Evolutionary conservation across 2,797 vertebrate species (phyloP).

Genomic region (Clarias fuscus): DNA sequence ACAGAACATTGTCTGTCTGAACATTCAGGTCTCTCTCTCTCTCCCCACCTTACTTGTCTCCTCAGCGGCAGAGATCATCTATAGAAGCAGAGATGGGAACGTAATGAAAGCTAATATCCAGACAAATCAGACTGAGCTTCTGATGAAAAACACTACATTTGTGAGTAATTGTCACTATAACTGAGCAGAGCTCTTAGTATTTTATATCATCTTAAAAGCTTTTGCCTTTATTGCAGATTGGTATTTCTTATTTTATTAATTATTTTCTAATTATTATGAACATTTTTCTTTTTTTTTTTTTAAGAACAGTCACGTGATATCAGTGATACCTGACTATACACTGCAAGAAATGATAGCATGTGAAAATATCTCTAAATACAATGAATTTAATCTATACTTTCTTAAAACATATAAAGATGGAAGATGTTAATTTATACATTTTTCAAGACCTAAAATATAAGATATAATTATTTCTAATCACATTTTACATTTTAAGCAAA

Average conservation of each 20-base stretch:
- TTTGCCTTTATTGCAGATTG: neutral
- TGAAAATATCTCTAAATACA: too few relatives aligned
- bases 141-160: slow-evolving; percentile 74
- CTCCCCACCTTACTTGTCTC: slow-evolving; percentile 19
- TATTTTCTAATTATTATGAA: neutral
- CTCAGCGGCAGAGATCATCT: slow-evolving; percentile 67
- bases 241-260: neutral
- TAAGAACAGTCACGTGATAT: neutral
- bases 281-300: neutral
- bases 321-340: neutral
- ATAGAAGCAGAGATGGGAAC: slow-evolving; percentile 68
- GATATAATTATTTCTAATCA: too few relatives aligned
- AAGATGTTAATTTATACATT: too few relatives aligned
- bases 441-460: too few relatives aligned
- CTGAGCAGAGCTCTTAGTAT: neutral
- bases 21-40: neutral
- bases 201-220: neutral
- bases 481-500: too few relatives aligned
- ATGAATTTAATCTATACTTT: too few relatives aligned
- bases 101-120: slow-evolving; percentile 62
- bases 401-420: too few relatives aligned
- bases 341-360: too few relatives aligned
- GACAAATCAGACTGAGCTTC: slow-evolving; percentile 65
- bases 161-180: slow-evolving; percentile 61
- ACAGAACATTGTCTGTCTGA: slow-evolving; percentile 2